phyloP scores from a whole-genome alignment of 92 coral and sea anemone genomes.

The Pocillopora grandis region DNA sequence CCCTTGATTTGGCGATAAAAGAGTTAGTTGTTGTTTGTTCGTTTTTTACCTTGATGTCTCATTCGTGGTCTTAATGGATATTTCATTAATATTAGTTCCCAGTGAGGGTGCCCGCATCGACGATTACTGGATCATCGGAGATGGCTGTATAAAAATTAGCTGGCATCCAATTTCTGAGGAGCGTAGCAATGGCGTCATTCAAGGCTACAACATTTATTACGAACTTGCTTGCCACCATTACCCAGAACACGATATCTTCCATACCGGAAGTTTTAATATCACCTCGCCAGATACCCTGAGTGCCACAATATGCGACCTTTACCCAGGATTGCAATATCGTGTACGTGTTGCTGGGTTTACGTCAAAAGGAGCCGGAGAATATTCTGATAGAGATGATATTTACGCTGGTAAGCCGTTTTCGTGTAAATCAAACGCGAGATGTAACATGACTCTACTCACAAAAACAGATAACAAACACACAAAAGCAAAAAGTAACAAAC shows the following conservation, averaged over 20 bases:
- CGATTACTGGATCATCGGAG: background rate
- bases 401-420: background rate
- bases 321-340: constrained; percentile 7
- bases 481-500: background rate
- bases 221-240: background rate
- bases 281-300: background rate
- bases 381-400: background rate
- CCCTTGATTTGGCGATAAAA: no score
- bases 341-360: constrained; percentile 14
- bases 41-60: background rate
- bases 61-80: background rate
- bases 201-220: constrained; percentile 38
- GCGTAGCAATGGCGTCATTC: constrained; percentile 57
- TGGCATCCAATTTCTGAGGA: constrained; percentile 61
- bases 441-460: background rate
- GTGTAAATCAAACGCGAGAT: background rate
- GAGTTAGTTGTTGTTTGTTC: no score
- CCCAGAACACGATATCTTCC: background rate
- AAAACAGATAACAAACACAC: background rate
- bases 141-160: constrained; percentile 18
- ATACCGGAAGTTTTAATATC: constrained; percentile 8
- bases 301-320: background rate
- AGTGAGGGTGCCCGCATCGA: background rate
- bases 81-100: constrained; percentile 2
- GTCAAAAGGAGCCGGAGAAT: background rate